Evolutionary conservation across 2,888 invertebrate genomes (phyloP).

Genomic region (Plebejus melissa): DNA sequence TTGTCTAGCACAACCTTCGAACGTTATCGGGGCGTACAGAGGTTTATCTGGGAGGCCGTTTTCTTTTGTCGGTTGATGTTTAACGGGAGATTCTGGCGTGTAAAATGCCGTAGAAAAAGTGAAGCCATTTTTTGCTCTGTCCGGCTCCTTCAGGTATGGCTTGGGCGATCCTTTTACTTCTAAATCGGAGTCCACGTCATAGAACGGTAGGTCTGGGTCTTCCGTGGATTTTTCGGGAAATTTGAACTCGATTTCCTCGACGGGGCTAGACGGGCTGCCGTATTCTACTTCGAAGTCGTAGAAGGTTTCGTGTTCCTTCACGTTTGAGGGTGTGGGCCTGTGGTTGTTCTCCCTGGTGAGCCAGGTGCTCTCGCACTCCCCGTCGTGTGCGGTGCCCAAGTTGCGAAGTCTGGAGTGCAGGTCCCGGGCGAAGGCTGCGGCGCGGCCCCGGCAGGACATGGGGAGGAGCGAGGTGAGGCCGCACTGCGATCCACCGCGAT

Average conservation of each 20-base stretch:
- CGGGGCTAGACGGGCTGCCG: constrained; percentile 85
- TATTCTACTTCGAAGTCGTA: constrained; percentile 83
- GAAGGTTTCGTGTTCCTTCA: constrained; percentile 77
- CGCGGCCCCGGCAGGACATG: constrained; percentile 88
- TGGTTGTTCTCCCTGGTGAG: constrained; percentile 52
- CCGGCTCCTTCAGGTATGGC: constrained; percentile 63
- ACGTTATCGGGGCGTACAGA: constrained; percentile 68
- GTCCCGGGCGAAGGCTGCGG: constrained; percentile 89
- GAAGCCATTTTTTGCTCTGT: constrained; percentile 73
- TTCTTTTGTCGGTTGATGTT: constrained; percentile 66
- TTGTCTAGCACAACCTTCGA: constrained; percentile 69
- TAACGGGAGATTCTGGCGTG: constrained; percentile 62
- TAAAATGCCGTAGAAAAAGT: constrained; percentile 65
- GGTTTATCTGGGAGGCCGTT: constrained; percentile 66
- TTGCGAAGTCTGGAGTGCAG: constrained; percentile 86
- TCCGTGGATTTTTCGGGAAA: constrained; percentile 75
- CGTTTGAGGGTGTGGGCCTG: constrained; percentile 48
- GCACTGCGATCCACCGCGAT: constrained; percentile 80
- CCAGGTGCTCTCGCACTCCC: constrained; percentile 68
- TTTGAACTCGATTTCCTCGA: constrained; percentile 75
- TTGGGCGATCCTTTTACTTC: constrained; percentile 60
- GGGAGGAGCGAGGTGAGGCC: constrained; percentile 84
- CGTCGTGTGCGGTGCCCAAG: constrained; percentile 79
- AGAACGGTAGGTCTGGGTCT: constrained; percentile 77
- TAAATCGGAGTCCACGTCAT: constrained; percentile 70